Evolutionary conservation across 2,797 vertebrate genomes (phyloP), one percentile per base, ranked within the genome.

Genomic region (Peromyscus aztecus): DNA sequence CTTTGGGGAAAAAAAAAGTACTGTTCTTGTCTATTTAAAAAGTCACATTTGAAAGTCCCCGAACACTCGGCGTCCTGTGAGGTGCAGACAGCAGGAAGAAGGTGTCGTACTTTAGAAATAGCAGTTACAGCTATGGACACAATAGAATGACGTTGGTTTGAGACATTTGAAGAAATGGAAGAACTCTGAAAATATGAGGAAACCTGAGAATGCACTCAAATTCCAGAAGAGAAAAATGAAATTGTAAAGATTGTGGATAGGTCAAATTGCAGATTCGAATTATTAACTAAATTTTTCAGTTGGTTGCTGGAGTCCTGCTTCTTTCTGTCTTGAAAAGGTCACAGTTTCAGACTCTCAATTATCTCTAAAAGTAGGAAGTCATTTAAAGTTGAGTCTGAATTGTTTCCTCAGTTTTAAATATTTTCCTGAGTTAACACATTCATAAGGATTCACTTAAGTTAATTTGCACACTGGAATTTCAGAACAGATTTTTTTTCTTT

Each of bases 191-290:
- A 90, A 84, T 69, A 65, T 40, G 55, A 92, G 37, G 88, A 77
- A 96, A 76, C 81, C 29, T 76, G 46, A 85, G 73, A 86, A 78
- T 67, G 57, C 46, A 57, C 7, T 37, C 46, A 80, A 76, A 93
- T 84, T 96, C 31, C 34, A 94, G 85, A 90, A 89, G 49, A 52
- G 37, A 78, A 96, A 93, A 67, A 40, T 82, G n/a, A 61, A 75
- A 2, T 19, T 49, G n/a, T 13, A 43, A 61, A 75, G 9, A 87
- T 55, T 78, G 57, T 63, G 5, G 61, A 9, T 61, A 16, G 14
- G 12, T 78, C 82, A 55, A 95, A 90, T 3, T 65, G 43, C 59
- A 9, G 49, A 63, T 76, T 75, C 23, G 2, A 76, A 55, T 23
- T 49, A 37, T 65, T 52, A 52, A 52, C 78, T 55, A 84, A 59